Evolutionary conservation across 2,888 invertebrate species (phyloP).

Genomic region (Ceraclea dissimilis): DNA sequence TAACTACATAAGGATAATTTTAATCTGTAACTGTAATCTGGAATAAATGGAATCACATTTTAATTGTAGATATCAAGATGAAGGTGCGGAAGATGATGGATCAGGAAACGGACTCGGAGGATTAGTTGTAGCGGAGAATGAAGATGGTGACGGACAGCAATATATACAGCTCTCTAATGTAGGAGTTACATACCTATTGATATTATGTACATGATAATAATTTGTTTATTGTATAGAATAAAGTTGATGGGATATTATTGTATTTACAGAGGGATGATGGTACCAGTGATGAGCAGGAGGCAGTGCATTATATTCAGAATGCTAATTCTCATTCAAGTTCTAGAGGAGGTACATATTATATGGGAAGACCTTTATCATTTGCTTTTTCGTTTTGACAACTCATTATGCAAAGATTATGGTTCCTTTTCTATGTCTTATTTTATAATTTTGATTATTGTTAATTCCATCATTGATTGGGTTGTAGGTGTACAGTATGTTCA

Average conservation of each 20-base stretch:
- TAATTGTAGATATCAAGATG: slow-evolving; percentile 17
- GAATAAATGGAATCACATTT: background rate
- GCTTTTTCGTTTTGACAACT: too few species aligned
- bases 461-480: background rate
- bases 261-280: background rate
- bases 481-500: slow-evolving; percentile 21
- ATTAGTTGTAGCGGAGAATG: background rate
- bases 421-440: too few species aligned
- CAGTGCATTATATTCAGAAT: background rate
- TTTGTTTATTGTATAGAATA: too few species aligned
- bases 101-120: background rate
- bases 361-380: too few species aligned
- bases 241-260: too few species aligned
- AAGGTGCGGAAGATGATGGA: slow-evolving; percentile 11
- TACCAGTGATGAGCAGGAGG: too few species aligned
- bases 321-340: too few species aligned
- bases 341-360: too few species aligned
- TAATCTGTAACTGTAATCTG: too few species aligned
- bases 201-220: background rate
- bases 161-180: slow-evolving; percentile 12
- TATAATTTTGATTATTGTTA: too few species aligned
- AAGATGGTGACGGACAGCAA: background rate
- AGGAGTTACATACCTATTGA: background rate
- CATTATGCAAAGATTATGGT: too few species aligned
- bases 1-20: background rate